A percentile compares a stretch with the other conserved stretches of the same genome.
phyloP scores from a whole-genome alignment of 1,140 invertebrate genomes.

The Aphelinus atriplicis region DNA sequence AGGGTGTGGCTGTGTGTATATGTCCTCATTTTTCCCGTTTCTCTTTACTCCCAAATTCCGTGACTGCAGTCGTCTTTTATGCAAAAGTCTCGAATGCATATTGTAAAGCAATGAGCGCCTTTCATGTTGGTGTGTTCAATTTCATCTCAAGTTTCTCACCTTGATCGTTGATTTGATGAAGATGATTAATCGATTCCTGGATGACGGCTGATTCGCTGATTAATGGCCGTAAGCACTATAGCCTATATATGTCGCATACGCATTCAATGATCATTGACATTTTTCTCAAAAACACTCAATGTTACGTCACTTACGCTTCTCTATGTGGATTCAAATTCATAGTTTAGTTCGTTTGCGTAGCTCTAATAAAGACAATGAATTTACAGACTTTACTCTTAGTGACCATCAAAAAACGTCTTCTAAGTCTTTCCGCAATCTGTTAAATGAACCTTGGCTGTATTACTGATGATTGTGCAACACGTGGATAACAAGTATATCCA shows the following conservation, averaged over 20 bases:
- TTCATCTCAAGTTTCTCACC: slow-evolving; percentile 1
- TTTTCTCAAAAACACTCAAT: too few species aligned
- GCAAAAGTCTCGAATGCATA: too few species aligned
- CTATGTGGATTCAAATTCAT: too few species aligned
- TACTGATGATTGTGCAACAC: background rate
- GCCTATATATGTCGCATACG: too few species aligned
- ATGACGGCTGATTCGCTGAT: slow-evolving; percentile 10
- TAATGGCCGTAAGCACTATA: slow-evolving; percentile 8
- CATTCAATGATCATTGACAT: too few species aligned
- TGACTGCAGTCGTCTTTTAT: too few species aligned
- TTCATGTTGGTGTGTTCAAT: slow-evolving; percentile 29
- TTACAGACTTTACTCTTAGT: too few species aligned
- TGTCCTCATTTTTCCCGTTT: background rate
- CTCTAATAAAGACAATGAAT: too few species aligned
- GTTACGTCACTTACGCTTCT: too few species aligned
- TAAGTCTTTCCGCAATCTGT: slow-evolving; percentile 19
- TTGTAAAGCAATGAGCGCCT: background rate
- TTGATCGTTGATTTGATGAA: background rate
- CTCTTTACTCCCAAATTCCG: background rate
- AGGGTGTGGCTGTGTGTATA: background rate
- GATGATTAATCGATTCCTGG: too few species aligned
- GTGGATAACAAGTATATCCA: too few species aligned
- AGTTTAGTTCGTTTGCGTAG: too few species aligned
- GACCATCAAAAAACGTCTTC: background rate
- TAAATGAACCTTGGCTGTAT: slow-evolving; percentile 34